Percentiles rank a stretch among this genome's conserved stretches.
Conservation (phyloP, 2,113 vertebrate species). For the Psilopsiagon aymara region DNA sequence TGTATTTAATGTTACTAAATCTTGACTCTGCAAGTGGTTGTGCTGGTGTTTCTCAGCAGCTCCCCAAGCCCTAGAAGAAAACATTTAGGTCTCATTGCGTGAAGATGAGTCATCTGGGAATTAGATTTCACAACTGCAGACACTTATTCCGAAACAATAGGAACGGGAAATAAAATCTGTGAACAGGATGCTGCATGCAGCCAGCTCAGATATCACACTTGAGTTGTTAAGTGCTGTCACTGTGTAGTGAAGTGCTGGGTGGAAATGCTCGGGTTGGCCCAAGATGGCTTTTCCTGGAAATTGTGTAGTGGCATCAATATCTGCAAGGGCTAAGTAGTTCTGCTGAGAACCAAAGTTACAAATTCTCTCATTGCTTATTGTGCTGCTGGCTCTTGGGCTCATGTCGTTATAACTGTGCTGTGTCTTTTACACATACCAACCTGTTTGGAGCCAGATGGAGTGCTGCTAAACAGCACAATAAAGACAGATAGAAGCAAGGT, state of each 20-base stretch:
- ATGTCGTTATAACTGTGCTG: background rate
- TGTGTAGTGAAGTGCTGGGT: background rate
- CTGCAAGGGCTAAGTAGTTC: background rate
- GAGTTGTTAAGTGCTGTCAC: background rate
- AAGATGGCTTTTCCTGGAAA: background rate
- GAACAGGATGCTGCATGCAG: background rate
- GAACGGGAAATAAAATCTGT: slow-evolving; percentile 4
- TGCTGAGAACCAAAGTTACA: background rate
- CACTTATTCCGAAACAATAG: background rate
- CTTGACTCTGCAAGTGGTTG: background rate
- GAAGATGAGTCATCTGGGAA: slow-evolving; percentile 6
- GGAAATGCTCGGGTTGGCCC: slow-evolving; percentile 12
- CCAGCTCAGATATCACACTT: slow-evolving; percentile 16
- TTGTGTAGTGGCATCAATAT: background rate
- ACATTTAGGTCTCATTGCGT: background rate
- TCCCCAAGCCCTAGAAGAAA: background rate
- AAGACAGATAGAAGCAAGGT: background rate
- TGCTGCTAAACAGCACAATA: background rate
- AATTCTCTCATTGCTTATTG: background rate
- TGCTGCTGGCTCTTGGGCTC: background rate
- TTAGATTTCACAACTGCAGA: background rate
- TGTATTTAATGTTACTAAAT: background rate
- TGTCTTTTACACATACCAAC: background rate
- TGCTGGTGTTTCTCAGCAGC: background rate
- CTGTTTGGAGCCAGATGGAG: background rate